phyloP scores from a whole-genome alignment of 2,797 vertebrate species.

The Lepilemur septentrionalis region DNA sequence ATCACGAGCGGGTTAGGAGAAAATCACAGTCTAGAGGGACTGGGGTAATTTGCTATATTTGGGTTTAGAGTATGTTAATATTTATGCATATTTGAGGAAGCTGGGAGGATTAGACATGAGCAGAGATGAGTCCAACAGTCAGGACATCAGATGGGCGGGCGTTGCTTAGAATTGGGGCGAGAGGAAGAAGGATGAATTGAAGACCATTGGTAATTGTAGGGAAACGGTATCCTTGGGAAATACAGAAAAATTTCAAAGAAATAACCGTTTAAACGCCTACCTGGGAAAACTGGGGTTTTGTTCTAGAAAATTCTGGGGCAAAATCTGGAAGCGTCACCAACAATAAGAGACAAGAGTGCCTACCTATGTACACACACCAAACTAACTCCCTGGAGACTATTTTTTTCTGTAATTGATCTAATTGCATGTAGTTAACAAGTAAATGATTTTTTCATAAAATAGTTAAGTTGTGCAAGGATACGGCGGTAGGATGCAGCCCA shows the following conservation, averaged over 20 bases:
- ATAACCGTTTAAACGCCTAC: background rate
- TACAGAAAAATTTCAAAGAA: background rate
- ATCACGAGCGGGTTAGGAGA: background rate
- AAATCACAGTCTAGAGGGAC: background rate
- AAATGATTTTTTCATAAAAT: background rate
- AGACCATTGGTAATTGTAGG: background rate
- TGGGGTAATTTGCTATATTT: background rate
- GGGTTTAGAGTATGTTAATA: background rate
- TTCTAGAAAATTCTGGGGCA: background rate
- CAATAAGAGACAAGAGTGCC: background rate
- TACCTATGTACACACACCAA: background rate
- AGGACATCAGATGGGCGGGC: background rate
- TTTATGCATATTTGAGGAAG: background rate
- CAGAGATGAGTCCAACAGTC: background rate
- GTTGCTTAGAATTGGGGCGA: background rate
- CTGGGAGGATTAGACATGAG: background rate
- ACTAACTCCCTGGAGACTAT: background rate
- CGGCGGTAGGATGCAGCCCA: background rate
- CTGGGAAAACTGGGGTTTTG: background rate
- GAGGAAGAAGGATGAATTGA: background rate
- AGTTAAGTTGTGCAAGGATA: background rate
- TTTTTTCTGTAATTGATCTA: conserved; percentile 16
- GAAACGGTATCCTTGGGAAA: background rate
- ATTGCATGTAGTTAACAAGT: background rate
- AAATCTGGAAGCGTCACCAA: background rate